phyloP scores from a whole-genome alignment of 2,888 invertebrate species.

The Cabera pusaria region DNA sequence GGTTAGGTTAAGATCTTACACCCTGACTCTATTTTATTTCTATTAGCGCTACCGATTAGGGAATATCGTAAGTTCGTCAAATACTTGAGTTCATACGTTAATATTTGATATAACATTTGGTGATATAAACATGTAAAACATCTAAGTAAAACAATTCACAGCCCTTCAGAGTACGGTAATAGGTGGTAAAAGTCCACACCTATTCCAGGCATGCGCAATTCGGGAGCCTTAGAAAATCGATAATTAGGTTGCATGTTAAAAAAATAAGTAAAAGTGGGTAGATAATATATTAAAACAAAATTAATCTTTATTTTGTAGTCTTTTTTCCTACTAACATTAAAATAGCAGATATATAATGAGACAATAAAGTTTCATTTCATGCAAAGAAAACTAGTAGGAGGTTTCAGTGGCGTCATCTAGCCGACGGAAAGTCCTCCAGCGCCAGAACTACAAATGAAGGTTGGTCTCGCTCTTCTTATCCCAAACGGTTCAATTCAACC shows the following conservation, averaged over 20 bases:
- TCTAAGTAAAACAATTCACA: conserved; percentile 47
- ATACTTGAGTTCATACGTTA: conserved; percentile 13
- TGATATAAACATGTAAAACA: no score
- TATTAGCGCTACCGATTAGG: background rate
- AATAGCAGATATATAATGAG: no score
- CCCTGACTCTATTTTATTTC: conserved; percentile 5
- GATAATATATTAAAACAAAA: no score
- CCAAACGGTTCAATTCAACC: no score
- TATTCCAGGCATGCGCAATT: conserved; percentile 45
- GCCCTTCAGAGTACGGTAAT: conserved; percentile 40
- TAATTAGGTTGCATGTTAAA: conserved; percentile 33
- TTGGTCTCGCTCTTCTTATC: no score
- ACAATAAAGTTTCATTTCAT: no score
- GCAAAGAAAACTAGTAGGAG: no score
- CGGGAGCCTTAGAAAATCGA: conserved; percentile 36
- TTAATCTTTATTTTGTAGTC: no score
- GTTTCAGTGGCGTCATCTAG: conserved; percentile 12
- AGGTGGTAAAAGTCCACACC: conserved; percentile 29
- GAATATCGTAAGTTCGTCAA: conserved; percentile 6
- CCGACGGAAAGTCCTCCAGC: background rate
- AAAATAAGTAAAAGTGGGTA: conserved; percentile 16
- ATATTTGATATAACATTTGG: conserved; percentile 3
- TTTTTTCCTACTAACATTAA: no score
- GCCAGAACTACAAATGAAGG: no score
- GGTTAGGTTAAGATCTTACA: conserved; percentile 15